Conservation (phyloP, 2,113 vertebrate species). For the Cinclus cinclus region DNA sequence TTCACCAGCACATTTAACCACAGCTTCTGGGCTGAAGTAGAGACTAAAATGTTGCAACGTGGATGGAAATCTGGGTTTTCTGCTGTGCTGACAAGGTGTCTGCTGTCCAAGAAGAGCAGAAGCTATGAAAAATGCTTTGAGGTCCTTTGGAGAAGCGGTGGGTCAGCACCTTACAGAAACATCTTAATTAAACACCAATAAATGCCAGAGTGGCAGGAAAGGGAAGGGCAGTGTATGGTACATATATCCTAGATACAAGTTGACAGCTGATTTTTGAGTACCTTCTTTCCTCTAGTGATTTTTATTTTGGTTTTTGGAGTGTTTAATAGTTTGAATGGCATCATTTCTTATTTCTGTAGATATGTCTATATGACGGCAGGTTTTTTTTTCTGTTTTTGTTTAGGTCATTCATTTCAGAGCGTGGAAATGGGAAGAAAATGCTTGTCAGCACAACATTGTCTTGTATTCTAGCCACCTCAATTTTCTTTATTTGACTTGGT, state of each 20-base stretch:
- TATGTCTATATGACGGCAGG: neutral
- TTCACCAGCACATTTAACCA: neutral
- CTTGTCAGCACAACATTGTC: neutral
- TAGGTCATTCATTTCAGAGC: neutral
- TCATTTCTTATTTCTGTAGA: neutral
- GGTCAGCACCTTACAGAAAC: neutral
- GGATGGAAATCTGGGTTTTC: neutral
- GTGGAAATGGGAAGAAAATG: neutral
- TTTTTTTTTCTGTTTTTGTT: neutral
- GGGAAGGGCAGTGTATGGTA: neutral
- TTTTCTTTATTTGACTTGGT: neutral
- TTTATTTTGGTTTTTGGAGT: neutral
- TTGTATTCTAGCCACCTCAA: neutral
- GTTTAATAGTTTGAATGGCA: neutral
- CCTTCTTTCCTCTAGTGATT: neutral
- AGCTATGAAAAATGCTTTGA: neutral
- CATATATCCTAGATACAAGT: neutral
- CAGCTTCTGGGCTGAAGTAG: neutral
- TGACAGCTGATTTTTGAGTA: neutral
- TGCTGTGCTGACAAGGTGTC: neutral
- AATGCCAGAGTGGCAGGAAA: neutral
- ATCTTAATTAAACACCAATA: neutral
- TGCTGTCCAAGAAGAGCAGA: neutral
- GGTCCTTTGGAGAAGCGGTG: neutral
- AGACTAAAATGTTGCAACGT: neutral